Base-by-base conservation (phyloP, 1,140 invertebrate genomes). In the Heliconius himera region DNA sequence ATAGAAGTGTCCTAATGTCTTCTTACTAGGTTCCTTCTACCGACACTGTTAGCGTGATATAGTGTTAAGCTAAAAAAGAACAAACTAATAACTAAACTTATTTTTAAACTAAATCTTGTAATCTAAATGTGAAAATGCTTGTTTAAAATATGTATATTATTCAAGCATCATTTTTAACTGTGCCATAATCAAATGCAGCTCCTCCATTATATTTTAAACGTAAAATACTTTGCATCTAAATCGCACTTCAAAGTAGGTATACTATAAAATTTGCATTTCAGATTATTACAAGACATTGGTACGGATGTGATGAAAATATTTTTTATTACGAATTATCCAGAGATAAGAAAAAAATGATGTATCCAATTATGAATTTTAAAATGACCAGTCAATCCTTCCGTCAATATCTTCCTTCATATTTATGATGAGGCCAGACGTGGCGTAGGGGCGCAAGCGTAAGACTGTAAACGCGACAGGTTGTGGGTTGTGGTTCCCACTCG, bases 181-280 rank as follows among this genome's bases (percentile, higher is more conserved):
- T 60, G n/a, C n/a, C 2, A 60, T 60, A 60, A 60, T 60, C 54
- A 60, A 60, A 60, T 60, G 54, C 54, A 56, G n/a, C 54, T 56
- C n/a, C 18, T 60, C 54, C 54, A 26, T 60, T 60, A 60, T 60
- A 60, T 60, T 60, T 60, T 60, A 60, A 60, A 13, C 2, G 54
- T 60, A 22, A 60, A 26, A 22, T 66, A 54, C 4, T 82, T 78
- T 78, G 71, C 51, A 73, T 73, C 26, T 33, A 29, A 78, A 73
- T 78, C 54, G 33, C 71, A 51, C n/a, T 73, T 66, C 26, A 73
- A 18, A 51, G 49, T 51, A 20, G 49, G 49, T 29, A 20, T 41
- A 60, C 26, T 38, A 66, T 26, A 36, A 70, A 77, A 77, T 29
- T 56, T 2, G 33, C 70, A 36, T 71, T 16, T 49, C 41, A 16